These are phyloP conservation scores for Caradrina kadenii DNA, from an alignment of 2,888 invertebrate genomes.

Conservation along the genomic window DNA sequence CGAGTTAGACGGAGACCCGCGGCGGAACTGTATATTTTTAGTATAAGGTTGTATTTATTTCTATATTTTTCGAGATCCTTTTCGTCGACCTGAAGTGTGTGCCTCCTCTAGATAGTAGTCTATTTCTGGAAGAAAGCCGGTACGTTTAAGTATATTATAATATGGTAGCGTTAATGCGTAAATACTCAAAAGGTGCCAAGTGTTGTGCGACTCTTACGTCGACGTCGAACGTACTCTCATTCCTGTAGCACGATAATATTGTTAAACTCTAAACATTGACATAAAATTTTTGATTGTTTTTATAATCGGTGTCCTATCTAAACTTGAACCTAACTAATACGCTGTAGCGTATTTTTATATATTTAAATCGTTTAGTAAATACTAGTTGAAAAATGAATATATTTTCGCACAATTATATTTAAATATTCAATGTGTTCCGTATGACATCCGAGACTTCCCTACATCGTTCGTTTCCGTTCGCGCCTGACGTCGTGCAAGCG, in stretches of 20 bases:
- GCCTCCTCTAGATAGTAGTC: constrained; percentile 82
- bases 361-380: constrained; percentile 72
- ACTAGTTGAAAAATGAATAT: constrained; percentile 63
- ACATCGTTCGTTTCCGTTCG: not conserved
- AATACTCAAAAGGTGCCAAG: constrained; percentile 87
- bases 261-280: constrained; percentile 76
- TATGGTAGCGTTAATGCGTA: constrained; percentile 75
- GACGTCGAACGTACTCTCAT: constrained; percentile 80
- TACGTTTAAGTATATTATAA: constrained; percentile 72
- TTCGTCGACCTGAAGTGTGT: constrained; percentile 85
- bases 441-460: constrained; percentile 13
- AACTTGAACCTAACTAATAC: constrained; percentile 74
- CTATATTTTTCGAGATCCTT: constrained; percentile 83
- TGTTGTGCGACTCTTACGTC: constrained; percentile 73
- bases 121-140: constrained; percentile 72
- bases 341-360: constrained; percentile 76
- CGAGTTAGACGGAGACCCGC: constrained; percentile 21
- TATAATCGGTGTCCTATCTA: constrained; percentile 70
- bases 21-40: constrained; percentile 58
- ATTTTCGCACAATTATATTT: constrained; percentile 57
- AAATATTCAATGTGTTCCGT: constrained; percentile 37
- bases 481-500: not conserved
- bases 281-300: constrained; percentile 51
- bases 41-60: constrained; percentile 79
- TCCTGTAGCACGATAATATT: constrained; percentile 85